Percentiles rank a stretch among this genome's conserved stretches.
phyloP scores from a whole-genome alignment of 2,888 invertebrate species.

The Leistus spinibarbis region DNA sequence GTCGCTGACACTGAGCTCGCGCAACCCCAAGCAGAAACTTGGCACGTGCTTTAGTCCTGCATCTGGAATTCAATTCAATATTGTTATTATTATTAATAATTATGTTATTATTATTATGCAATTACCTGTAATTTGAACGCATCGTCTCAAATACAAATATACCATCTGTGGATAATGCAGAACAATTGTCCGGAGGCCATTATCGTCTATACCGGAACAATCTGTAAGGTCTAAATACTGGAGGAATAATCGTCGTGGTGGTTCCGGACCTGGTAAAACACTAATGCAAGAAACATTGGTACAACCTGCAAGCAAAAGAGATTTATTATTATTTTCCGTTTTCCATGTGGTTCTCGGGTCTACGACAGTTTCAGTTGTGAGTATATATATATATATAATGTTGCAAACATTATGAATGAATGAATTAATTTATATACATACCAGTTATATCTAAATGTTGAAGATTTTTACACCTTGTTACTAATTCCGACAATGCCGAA shows the following conservation, averaged over 20 bases:
- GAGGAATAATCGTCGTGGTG: conserved; percentile 71
- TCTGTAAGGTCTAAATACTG: conserved; percentile 92
- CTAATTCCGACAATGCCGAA: conserved; percentile 76
- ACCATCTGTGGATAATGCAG: conserved; percentile 86
- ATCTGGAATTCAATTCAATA: too few relatives aligned
- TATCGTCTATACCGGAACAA: conserved; percentile 83
- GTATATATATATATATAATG: not conserved
- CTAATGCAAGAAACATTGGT: conserved; percentile 79
- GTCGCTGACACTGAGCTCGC: conserved; percentile 90
- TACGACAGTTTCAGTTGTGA: not conserved
- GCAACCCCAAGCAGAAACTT: conserved; percentile 81
- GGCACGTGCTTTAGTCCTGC: conserved; percentile 90
- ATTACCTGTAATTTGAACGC: conserved; percentile 83
- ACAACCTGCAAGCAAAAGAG: conserved; percentile 66
- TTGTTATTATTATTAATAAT: too few relatives aligned
- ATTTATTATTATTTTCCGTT: too few relatives aligned
- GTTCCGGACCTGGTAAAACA: conserved; percentile 68
- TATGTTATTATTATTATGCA: too few relatives aligned
- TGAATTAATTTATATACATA: conserved; percentile 49
- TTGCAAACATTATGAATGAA: not conserved
- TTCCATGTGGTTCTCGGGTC: too few relatives aligned
- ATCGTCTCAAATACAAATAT: conserved; percentile 86
- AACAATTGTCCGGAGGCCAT: conserved; percentile 81
- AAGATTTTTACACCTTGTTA: conserved; percentile 78
- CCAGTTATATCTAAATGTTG: conserved; percentile 87